Base-by-base conservation (phyloP, 2,888 invertebrate genomes). In the Himalopsyche kuldschensis region DNA sequence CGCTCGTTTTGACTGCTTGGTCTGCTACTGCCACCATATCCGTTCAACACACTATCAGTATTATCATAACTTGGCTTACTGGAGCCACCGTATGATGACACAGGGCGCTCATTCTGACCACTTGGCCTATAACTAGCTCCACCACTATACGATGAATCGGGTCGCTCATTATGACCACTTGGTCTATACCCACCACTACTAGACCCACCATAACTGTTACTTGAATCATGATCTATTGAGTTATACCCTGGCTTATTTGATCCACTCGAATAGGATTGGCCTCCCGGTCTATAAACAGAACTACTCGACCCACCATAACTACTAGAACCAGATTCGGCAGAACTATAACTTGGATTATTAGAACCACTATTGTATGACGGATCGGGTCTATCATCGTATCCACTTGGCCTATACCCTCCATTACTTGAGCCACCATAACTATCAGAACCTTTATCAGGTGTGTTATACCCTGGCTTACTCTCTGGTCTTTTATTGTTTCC, bases 361-460 rank as follows among this genome's bases (percentile, higher is more conserved):
- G 15, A 15, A 15, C 41, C 85, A 47, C n/a, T 41, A 41, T 15
- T 41, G 6, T 41, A 41, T 41, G 41, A 41, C 41, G 41, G 41
- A 47, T 80, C 76, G 47, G 76, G 78, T 48, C 48, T 84, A 41
- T 83, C 81, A 47, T 79, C 75, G 27, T 48, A 84, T 15, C 41
- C 82, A 78, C 46, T 77, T 48, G 80, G 78, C 63, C 35, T 83
- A 84, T 83, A 75, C 15, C 31, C 82, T 78, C 75, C 84, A 75
- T 80, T 79, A 32, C 48, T 20, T 27, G 86, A 84, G 69, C 84
- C 82, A 41, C 86, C 85, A 75, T 85, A 78, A 11, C 77, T 27
- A 31, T 48, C 17, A 4, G 55, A 24, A 15, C 20, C 17, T 48
- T 48, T 55, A 55, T 55, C 24, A 55, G 55, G 20, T 55, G 24